Conservation (phyloP, 2,797 vertebrate species). For the Notamacropus eugenii region DNA sequence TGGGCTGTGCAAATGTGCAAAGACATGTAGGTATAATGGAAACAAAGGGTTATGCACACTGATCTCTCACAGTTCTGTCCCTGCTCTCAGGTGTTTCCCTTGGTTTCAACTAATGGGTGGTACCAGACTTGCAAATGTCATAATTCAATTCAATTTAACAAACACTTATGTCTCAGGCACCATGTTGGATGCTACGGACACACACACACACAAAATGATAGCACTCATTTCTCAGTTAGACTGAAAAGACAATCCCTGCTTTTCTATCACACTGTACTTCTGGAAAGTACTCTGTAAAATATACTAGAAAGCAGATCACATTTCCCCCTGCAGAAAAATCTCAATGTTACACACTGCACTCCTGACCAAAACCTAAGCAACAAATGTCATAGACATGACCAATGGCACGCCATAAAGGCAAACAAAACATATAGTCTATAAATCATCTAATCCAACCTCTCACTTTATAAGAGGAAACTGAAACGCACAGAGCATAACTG, state of each 20-base stretch:
- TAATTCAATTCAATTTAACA: neutral
- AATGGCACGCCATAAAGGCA: neutral
- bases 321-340: neutral
- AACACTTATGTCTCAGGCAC: neutral
- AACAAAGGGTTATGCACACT: conserved; percentile 2
- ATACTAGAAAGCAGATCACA: neutral
- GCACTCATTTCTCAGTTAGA: neutral
- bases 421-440: neutral
- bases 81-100: neutral
- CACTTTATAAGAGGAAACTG: neutral
- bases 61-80: neutral
- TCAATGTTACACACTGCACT: neutral
- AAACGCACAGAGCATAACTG: neutral
- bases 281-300: conserved; percentile 11
- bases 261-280: neutral
- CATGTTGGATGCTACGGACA: neutral
- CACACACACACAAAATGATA: neutral
- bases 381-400: neutral
- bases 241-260: neutral
- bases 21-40: conserved; percentile 20
- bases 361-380: neutral
- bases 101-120: conserved; percentile 34
- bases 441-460: neutral
- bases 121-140: conserved; percentile 7
- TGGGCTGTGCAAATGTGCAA: conserved; percentile 1